Conservation (phyloP, 2,888 invertebrate genomes). For the Ichneumoninae sp. region DNA sequence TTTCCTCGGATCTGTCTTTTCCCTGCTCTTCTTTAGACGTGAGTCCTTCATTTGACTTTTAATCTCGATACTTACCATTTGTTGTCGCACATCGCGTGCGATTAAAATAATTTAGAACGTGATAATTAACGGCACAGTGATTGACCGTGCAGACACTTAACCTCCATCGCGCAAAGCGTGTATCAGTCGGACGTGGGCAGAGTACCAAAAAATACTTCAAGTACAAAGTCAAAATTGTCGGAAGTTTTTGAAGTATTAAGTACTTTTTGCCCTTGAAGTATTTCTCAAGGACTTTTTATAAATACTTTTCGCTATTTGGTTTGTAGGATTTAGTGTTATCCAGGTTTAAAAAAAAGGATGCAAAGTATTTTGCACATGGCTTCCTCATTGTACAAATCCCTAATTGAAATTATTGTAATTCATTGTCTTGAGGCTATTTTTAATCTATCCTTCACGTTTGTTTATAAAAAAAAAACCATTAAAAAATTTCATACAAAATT, state of each 20-base stretch:
- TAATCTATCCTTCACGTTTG: too few species aligned
- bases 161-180: constrained; percentile 46
- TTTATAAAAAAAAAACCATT: too few species aligned
- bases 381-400: too few species aligned
- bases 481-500: too few species aligned
- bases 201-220: background rate
- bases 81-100: background rate
- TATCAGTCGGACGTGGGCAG: background rate
- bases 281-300: too few species aligned
- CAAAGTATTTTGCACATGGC: too few species aligned
- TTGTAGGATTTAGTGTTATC: background rate
- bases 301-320: background rate
- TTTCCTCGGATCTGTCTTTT: constrained; percentile 92
- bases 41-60: constrained; percentile 77
- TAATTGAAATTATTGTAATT: too few species aligned
- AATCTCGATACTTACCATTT: constrained; percentile 23
- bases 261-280: too few species aligned
- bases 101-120: background rate
- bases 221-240: background rate
- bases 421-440: too few species aligned
- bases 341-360: too few species aligned
- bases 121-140: constrained; percentile 12
- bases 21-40: constrained; percentile 92
- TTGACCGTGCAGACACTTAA: constrained; percentile 48
- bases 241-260: background rate